phyloP scores from a whole-genome alignment of 1,140 invertebrate genomes.

The Hormaphis cornu region DNA sequence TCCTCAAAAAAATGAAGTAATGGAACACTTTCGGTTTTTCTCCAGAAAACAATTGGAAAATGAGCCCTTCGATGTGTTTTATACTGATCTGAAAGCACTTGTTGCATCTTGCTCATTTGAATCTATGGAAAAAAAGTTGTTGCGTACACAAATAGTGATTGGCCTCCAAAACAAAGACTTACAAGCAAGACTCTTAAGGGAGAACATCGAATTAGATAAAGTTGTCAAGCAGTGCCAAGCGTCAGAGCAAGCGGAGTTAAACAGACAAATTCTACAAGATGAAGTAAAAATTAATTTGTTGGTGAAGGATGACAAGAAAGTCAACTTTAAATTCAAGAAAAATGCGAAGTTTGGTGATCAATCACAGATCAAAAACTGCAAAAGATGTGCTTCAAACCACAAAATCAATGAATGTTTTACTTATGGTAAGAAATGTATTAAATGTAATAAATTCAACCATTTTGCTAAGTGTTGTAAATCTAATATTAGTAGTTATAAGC shows the following conservation, averaged over 20 bases:
- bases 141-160: not conserved
- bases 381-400: not conserved
- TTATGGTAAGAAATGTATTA: not conserved
- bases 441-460: slow-evolving; percentile 4
- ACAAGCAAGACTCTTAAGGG: not conserved
- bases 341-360: too few relatives aligned
- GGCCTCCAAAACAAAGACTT: not conserved
- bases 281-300: too few relatives aligned
- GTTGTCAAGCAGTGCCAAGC: not conserved
- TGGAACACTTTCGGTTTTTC: not conserved
- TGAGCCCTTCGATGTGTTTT: slow-evolving; percentile 36
- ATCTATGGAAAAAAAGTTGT: not conserved
- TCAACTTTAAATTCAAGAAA: not conserved
- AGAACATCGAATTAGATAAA: not conserved
- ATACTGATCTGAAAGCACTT: slow-evolving; percentile 37
- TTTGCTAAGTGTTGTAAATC: not conserved
- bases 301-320: not conserved
- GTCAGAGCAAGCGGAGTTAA: not conserved
- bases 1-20: not conserved
- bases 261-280: not conserved
- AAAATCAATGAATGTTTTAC: not conserved
- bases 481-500: not conserved
- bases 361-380: not conserved
- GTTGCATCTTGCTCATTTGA: not conserved
- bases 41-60: not conserved